Base-by-base conservation (phyloP, 2,797 vertebrate genomes). In the Gymnopithys bicolor region DNA sequence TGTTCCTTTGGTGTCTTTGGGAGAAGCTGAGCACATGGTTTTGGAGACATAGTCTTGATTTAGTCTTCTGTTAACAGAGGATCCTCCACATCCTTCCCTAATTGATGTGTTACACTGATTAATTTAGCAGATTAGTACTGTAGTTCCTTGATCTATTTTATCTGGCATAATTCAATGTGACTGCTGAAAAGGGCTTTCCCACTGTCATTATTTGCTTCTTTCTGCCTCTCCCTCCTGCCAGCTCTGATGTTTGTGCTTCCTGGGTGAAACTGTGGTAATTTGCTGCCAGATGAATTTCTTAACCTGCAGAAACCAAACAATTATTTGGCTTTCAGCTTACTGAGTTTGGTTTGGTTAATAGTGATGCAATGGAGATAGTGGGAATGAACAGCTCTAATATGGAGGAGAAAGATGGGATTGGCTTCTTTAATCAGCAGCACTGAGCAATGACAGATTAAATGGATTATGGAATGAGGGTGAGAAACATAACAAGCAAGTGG, bases 401-500 rank as follows among this genome's bases (percentile, higher is more conserved):
- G 56, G 59, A 89, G 41, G 35, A 92, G 67, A 84, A 92, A 89
- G 74, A 52, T 46, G 84, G 55, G 64, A 82, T 64, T 84, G 46
- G 73, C 39, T 7, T 5, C 63, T 91, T 84, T 86, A 88, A 96
- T 95, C 85, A 91, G 28, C 85, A 81, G n/a, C 43, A 46, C 51
- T 63, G 73, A 91, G 46, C 62, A 88, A 62, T 76, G 83, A 79
- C 88, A 88, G 87, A 93, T 96, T 90, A 93, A 93, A 84, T 94
- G 87, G 85, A 84, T 96, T 95, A 93, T 63, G 62, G 93, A 95
- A 96, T 93, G 94, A 66, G 37, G 39, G 67, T 69, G 45, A 55
- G 66, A 86, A 90, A 86, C 43, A 41, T 73, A 91, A 69, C 59
- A 78, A 90, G 69, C 60, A 83, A 78, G 73, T 37, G 73, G 55